These are phyloP conservation scores for Dendrocincla tyrannina DNA, from an alignment of 2,797 vertebrate species.

Conservation along the genomic window DNA sequence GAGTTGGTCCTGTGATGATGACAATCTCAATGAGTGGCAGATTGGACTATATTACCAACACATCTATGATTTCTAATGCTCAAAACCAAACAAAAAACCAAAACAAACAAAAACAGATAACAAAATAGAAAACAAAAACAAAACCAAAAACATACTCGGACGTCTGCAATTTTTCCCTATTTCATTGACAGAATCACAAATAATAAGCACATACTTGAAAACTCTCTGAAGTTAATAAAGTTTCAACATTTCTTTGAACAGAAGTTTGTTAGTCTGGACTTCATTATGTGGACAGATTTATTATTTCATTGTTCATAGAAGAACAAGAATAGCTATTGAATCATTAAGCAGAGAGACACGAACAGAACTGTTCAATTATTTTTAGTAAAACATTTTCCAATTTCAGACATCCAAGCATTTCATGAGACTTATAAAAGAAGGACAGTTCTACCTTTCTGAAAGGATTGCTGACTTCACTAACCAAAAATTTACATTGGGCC, in stretches of 20 bases:
- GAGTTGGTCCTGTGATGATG: not conserved
- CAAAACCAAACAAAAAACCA: not conserved
- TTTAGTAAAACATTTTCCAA: not conserved
- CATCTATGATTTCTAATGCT: not conserved
- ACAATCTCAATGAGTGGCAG: not conserved
- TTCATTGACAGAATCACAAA: not conserved
- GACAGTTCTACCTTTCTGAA: not conserved
- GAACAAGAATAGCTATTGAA: not conserved
- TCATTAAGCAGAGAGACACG: not conserved
- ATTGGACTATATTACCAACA: not conserved
- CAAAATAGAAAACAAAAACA: not conserved
- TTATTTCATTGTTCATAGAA: not conserved
- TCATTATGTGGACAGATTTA: not conserved
- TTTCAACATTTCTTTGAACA: not conserved
- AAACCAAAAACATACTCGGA: not conserved
- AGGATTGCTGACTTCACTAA: not conserved
- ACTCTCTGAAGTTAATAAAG: not conserved
- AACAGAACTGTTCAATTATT: not conserved
- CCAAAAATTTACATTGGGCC: not conserved
- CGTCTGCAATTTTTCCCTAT: accelerated
- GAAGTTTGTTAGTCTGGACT: not conserved
- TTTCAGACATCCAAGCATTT: not conserved
- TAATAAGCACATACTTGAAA: not conserved
- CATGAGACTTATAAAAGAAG: not conserved
- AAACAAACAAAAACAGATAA: not conserved